A percentile compares a stretch with the other conserved stretches of the same genome.
Evolutionary conservation across 2,888 invertebrate genomes (phyloP).

Genomic region (Cheilosia soror): DNA sequence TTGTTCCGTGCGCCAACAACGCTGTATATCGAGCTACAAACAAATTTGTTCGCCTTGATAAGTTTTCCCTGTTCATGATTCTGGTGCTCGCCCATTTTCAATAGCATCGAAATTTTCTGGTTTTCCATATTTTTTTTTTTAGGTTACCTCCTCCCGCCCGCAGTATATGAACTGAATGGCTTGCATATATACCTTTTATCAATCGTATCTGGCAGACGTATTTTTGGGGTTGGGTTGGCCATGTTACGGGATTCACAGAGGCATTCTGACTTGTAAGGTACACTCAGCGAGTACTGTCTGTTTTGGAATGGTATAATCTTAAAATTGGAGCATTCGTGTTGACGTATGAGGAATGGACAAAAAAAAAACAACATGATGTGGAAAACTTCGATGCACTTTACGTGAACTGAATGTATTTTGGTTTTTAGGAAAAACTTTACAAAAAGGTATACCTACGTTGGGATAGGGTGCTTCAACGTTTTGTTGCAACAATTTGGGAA

Average conservation of each 20-base stretch:
- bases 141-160: not conserved
- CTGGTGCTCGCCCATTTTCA: slow-evolving; percentile 17
- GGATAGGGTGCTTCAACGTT: slow-evolving; percentile 8
- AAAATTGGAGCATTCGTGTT: slow-evolving; percentile 58
- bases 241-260: slow-evolving; percentile 33
- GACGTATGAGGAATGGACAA: slow-evolving; percentile 13
- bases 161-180: slow-evolving; percentile 36
- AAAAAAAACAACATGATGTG: slow-evolving; percentile 12
- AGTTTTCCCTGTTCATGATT: slow-evolving; percentile 44
- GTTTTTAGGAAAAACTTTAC: slow-evolving; percentile 13
- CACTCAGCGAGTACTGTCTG: slow-evolving; percentile 28
- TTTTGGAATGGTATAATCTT: slow-evolving; percentile 28
- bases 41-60: slow-evolving; percentile 63
- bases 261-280: not conserved
- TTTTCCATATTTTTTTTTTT: not conserved
- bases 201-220: slow-evolving; percentile 42
- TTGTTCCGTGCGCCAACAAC: slow-evolving; percentile 56
- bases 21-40: not conserved
- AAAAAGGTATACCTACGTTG: not conserved
- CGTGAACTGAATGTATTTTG: slow-evolving; percentile 51
- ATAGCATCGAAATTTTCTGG: slow-evolving; percentile 39
- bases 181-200: slow-evolving; percentile 43
- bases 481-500: slow-evolving; percentile 58
- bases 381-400: slow-evolving; percentile 63
- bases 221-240: slow-evolving; percentile 17